Conservation (phyloP, 2,888 invertebrate species). For the Nezara viridula region DNA sequence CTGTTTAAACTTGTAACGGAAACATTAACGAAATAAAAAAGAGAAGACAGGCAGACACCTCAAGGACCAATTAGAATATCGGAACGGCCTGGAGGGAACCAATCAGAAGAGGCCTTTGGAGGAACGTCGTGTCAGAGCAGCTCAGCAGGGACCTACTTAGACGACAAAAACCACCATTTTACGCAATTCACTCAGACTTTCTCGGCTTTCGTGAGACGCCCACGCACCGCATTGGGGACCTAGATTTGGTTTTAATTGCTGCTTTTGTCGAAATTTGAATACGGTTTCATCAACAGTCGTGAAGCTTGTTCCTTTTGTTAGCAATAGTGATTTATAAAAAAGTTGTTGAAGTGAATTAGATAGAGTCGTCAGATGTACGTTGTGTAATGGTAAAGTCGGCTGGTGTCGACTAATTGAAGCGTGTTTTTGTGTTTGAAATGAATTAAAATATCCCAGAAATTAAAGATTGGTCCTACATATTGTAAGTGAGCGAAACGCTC, state of each 20-base stretch:
- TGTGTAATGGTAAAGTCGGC: too few relatives aligned
- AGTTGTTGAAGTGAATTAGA: too few relatives aligned
- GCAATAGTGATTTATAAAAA: background rate
- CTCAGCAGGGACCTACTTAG: background rate
- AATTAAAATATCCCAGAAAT: too few relatives aligned
- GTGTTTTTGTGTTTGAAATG: too few relatives aligned
- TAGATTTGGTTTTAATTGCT: conserved; percentile 2
- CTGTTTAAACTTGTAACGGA: conserved; percentile 7
- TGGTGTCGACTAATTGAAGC: too few relatives aligned
- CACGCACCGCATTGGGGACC: background rate
- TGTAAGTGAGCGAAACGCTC: too few relatives aligned
- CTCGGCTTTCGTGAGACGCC: background rate
- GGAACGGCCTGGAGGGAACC: background rate
- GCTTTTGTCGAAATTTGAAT: background rate
- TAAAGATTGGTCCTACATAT: too few relatives aligned
- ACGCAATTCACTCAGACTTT: conserved; percentile 24
- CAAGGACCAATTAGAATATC: conserved; percentile 13
- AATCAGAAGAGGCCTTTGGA: background rate
- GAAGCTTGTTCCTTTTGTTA: background rate
- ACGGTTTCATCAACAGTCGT: background rate
- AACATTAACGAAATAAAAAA: background rate
- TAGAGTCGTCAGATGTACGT: too few relatives aligned
- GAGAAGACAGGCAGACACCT: background rate
- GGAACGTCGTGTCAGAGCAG: background rate
- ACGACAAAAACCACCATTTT: background rate